Base-by-base conservation (phyloP, 2,113 vertebrate genomes). In the Catharus fuscescens region DNA sequence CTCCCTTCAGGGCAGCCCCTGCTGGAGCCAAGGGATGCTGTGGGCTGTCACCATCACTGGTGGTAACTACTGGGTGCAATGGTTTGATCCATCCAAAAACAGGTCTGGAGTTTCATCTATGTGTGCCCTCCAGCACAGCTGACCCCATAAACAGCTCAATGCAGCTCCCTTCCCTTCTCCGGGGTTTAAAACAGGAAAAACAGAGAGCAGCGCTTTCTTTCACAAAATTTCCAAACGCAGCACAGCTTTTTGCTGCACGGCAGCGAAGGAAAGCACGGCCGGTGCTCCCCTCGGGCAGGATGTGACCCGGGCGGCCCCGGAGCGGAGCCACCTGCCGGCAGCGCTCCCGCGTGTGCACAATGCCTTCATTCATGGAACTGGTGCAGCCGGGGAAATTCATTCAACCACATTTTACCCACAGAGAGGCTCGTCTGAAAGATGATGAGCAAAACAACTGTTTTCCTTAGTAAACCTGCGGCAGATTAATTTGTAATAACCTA, bases 251-350 rank as follows among this genome's bases (percentile, higher is more conserved):
- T 25, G 38, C 31, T 38, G 65, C 52, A 20, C 20, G 3, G 40
- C 62, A 77, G 83, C 12, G 5, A 44, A 72, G 54, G 8, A 31
- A 44, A 80, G 48, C 32, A 9, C 1, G 0, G 34, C 24, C 15
- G 81, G 19, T 40, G 76, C 25, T 17, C n/a, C 24, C 2, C 42
- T 12, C 9, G 4, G 21, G 50, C 54, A 45, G 80, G 79, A 62
- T 17, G 57, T 3, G 13, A 19, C 11, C 44, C 28, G 2, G 77
- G 12, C 18, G 1, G 1, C 34, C 52, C 36, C 42, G 8, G 0
- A 0, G 1, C 2, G 32, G 36, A 84, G 44, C 56, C 4, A 7
- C 45, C 91, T 57, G 81, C 16, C 6, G 17, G 81, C 73, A 14
- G 13, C 15, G 66, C 66, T 34, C 45, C 45, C 20, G 5, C 34